Conservation (phyloP, 2,888 invertebrate species). For the Lasius fuliginosus region DNA sequence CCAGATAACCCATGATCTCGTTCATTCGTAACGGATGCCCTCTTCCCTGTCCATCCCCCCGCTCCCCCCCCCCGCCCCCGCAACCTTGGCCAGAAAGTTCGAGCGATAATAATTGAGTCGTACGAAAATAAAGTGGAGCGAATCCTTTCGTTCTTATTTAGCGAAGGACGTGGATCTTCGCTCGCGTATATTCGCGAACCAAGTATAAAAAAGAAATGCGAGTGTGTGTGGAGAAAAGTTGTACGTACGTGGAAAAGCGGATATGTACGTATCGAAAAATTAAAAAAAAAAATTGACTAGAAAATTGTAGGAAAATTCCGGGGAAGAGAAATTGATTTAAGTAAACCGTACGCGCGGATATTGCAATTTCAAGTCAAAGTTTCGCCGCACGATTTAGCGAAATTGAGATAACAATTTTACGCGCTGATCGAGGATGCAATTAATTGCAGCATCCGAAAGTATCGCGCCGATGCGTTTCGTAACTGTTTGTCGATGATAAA, state of each 20-base stretch:
- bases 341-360: neutral
- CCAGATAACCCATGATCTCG: conserved; percentile 11
- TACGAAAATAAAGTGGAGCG: conserved; percentile 34
- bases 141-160: conserved; percentile 31
- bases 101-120: conserved; percentile 48
- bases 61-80: neutral
- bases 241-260: too few relatives aligned
- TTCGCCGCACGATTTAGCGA: neutral
- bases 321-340: neutral
- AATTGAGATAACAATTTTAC: neutral
- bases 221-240: neutral
- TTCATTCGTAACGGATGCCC: conserved; percentile 15
- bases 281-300: neutral
- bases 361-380: neutral
- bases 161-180: neutral
- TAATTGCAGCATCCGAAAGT: neutral
- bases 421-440: neutral
- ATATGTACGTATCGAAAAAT: too few relatives aligned
- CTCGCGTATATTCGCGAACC: neutral
- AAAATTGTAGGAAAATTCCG: neutral
- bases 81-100: conserved; percentile 52
- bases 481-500: neutral
- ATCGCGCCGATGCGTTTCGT: neutral
- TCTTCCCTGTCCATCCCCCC: neutral
- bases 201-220: neutral